Evolutionary conservation across 2,113 vertebrate species (phyloP).

Genomic region (Gnathonemus longibarbis): DNA sequence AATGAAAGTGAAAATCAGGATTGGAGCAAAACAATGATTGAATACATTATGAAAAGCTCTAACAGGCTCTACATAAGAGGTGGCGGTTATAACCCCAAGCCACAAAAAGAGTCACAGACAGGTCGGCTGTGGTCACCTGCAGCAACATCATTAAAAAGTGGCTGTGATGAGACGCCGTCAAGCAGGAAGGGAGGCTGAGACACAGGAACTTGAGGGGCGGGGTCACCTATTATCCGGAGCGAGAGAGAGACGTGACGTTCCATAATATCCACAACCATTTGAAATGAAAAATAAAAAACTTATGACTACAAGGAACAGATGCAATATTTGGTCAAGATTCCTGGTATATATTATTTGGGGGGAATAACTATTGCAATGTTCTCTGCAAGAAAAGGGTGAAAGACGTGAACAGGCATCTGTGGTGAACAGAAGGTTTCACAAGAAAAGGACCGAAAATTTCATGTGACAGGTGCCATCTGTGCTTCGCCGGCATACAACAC

Average conservation of each 20-base stretch:
- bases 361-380: not conserved
- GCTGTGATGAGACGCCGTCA: constrained; percentile 83
- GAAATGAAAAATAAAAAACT: not conserved
- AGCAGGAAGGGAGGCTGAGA: constrained; percentile 82
- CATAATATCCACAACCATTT: not conserved
- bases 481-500: not conserved
- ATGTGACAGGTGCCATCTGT: not conserved
- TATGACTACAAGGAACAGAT: not conserved
- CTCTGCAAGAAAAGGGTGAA: not conserved
- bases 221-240: constrained; percentile 54
- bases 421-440: not conserved
- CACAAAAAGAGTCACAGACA: not conserved
- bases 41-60: not conserved
- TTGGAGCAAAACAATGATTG: not conserved
- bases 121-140: constrained; percentile 61
- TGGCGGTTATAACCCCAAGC: not conserved
- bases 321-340: not conserved
- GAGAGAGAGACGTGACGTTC: constrained; percentile 26
- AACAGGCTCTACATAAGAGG: not conserved
- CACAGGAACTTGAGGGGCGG: constrained; percentile 62
- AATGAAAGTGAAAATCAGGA: not conserved
- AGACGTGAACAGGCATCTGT: not conserved
- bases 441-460: not conserved
- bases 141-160: constrained; percentile 86
- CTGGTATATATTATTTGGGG: not conserved